Evolutionary conservation across 2,888 invertebrate species (phyloP).

Genomic region (Erebia ligea): DNA sequence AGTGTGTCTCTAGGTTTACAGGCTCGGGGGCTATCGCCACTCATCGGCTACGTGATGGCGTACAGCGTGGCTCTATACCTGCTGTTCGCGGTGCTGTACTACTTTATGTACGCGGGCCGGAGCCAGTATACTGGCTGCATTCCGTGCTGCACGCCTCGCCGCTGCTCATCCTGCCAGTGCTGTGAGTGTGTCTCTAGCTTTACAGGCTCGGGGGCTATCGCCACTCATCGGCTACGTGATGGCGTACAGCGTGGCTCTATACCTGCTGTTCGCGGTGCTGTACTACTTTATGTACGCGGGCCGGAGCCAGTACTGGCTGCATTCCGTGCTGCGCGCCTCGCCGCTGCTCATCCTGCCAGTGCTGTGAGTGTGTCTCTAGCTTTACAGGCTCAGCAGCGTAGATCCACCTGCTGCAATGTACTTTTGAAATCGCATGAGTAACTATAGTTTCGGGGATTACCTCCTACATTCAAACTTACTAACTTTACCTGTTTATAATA

Average conservation of each 20-base stretch:
- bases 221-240: conserved; percentile 79
- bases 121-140: conserved; percentile 87
- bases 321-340: conserved; percentile 89
- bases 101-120: conserved; percentile 92
- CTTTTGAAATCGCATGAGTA: too few species aligned
- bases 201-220: not conserved
- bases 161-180: conserved; percentile 89
- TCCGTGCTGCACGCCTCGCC: conserved; percentile 90
- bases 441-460: too few species aligned
- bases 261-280: conserved; percentile 87
- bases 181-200: conserved; percentile 85
- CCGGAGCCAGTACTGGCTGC: conserved; percentile 86
- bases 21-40: conserved; percentile 74
- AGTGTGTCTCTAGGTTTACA: conserved; percentile 83
- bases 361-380: conserved; percentile 89
- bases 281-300: conserved; percentile 93
- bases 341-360: conserved; percentile 92
- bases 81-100: conserved; percentile 87
- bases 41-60: conserved; percentile 80
- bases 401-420: too few species aligned
- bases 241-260: conserved; percentile 86
- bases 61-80: conserved; percentile 89
- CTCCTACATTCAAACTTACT: too few species aligned
- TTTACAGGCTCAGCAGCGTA: conserved; percentile 52
- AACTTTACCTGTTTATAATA: too few species aligned